Percentiles rank a stretch among this genome's conserved stretches.
Conservation (phyloP, 2,797 vertebrate genomes). For the Podarcis lilfordi region DNA sequence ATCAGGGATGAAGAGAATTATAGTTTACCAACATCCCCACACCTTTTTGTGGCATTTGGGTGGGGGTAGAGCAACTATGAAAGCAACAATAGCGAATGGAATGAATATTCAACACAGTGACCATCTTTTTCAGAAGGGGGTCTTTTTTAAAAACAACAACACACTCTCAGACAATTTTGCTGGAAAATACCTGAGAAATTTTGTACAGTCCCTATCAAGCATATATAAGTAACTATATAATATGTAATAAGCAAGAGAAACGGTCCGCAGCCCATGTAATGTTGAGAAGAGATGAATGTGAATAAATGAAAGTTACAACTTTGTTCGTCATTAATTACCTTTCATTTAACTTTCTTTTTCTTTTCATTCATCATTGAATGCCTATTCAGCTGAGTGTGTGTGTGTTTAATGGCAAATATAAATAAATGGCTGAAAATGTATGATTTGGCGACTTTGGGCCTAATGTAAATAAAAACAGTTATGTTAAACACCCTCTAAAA, state of each 20-base stretch:
- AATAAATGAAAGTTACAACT: background rate
- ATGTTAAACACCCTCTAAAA: constrained; percentile 17
- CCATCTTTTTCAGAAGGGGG: no score
- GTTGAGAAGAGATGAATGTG: background rate
- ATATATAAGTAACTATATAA: background rate
- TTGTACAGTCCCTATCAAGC: background rate
- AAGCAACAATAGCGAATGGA: no score
- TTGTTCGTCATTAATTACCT: background rate
- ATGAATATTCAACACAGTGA: no score
- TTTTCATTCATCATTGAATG: background rate
- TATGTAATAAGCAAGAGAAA: background rate
- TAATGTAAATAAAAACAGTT: constrained; percentile 9
- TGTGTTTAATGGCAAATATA: background rate
- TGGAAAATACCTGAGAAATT: background rate
- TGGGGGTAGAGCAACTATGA: no score
- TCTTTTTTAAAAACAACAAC: background rate
- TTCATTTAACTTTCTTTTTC: background rate
- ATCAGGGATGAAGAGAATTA: no score
- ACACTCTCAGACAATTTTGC: background rate
- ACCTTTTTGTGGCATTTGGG: no score
- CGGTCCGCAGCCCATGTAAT: background rate
- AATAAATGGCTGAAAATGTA: background rate
- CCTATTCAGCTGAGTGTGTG: no score
- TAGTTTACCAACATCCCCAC: no score
- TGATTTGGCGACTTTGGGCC: background rate